phyloP scores from a whole-genome alignment of 2,113 vertebrate species.

The Nymphicus hollandicus region DNA sequence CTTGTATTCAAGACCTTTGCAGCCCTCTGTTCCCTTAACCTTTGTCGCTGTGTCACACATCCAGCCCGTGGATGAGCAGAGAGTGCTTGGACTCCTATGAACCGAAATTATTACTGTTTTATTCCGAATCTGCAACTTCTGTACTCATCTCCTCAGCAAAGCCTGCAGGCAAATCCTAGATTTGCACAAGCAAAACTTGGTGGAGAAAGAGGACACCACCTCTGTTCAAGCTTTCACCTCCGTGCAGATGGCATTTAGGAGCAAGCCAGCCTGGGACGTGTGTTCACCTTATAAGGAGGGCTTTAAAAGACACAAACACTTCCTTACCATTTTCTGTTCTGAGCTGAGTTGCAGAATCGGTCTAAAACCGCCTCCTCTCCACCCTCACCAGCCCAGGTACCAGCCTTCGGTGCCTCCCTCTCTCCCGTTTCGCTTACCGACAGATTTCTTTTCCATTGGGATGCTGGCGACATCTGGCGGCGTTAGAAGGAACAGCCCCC shows the following conservation, averaged over 20 bases:
- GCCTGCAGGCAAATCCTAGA: background rate
- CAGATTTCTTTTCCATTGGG: slow-evolving; percentile 8
- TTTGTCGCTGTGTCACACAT: rapidly evolving
- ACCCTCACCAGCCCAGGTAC: rapidly evolving
- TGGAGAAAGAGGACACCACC: too few species aligned
- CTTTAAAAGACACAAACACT: background rate
- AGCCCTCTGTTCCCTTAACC: background rate
- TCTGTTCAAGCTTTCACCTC: background rate
- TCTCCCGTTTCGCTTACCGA: rapidly evolving
- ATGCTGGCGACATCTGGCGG: slow-evolving; percentile 78
- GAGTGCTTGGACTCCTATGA: rapidly evolving
- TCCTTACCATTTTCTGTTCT: too few species aligned
- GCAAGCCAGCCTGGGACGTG: too few species aligned
- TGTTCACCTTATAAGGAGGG: background rate
- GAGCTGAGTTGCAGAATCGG: rapidly evolving
- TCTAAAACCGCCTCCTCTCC: too few species aligned
- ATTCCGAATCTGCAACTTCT: background rate
- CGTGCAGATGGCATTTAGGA: background rate
- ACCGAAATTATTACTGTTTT: background rate
- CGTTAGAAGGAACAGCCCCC: background rate
- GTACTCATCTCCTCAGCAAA: background rate
- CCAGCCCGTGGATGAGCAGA: background rate
- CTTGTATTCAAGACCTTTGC: background rate
- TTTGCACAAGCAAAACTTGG: background rate
- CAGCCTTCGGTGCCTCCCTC: rapidly evolving